Evolutionary conservation across 2,888 invertebrate genomes (phyloP), one percentile per base, ranked within the genome.

Genomic region (Pasiphila rectangulata): DNA sequence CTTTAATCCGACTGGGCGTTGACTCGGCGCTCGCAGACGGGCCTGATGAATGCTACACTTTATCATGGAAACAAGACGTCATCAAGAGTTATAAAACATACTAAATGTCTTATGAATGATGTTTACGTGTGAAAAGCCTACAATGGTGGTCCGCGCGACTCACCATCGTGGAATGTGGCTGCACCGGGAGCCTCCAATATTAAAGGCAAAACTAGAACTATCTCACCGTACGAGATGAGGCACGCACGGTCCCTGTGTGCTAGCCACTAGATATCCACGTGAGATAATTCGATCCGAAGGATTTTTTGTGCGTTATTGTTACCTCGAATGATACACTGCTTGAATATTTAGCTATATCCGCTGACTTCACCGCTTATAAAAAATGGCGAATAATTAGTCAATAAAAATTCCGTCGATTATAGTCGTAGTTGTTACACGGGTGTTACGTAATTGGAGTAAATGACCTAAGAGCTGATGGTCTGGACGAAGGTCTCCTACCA

Each of bases 341-440:
- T 80, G 87, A 88, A 87, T 87, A 88, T 87, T 87, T 85, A 87
- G 85, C 80, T 75, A 86, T 87, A 85, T 88, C 88, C 87, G 87
- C 85, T 87, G 85, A 86, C 81, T 86, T 86, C 86, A 86, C 80
- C 80, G 75, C 76, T 70, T 79, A 78, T 78, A 85, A 86, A 86
- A 86, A 86, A 83, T 81, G 70, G 74, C 79, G 83, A 86, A 87
- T 87, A 87, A 87, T 87, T 87, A 87, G 85, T 84, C 85, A 83
- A 88, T 88, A 87, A 86, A 88, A 87, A 87, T 88, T 87, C 88
- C 84, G 78, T 67, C 83, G 83, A 85, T 88, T 86, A 83, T 83
- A 79, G 77, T 73, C 76, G 64, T 69, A 68, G 68, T 69, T 75
- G 81, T 83, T 84, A 84, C 83, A 83, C 82, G 83, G 78, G 79